Percentiles rank a stretch among this genome's conserved stretches.
Conservation (phyloP, 2,797 vertebrate species). For the Premnoplex brunnescens region DNA sequence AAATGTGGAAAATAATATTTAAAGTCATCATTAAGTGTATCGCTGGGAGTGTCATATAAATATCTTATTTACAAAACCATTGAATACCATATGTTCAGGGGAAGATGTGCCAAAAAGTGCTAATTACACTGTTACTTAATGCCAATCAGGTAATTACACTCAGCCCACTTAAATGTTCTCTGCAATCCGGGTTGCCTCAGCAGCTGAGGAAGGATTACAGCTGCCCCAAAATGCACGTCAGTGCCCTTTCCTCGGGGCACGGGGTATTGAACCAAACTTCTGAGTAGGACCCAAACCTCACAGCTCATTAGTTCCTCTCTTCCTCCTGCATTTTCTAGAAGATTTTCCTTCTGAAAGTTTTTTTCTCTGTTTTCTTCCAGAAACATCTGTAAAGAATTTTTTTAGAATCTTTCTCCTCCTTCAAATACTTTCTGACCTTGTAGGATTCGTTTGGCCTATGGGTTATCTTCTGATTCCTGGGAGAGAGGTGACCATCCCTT, state of each 20-base stretch:
- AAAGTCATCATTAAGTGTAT: background rate
- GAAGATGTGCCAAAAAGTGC: slow-evolving; percentile 23
- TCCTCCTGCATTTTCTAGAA: background rate
- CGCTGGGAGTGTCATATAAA: slow-evolving; percentile 42
- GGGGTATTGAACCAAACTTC: background rate
- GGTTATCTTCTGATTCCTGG: background rate
- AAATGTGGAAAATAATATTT: slow-evolving; percentile 13
- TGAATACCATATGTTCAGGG: background rate
- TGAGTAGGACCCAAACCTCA: background rate
- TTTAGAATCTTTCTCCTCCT: background rate
- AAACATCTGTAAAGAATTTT: background rate
- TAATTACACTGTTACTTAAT: slow-evolving; percentile 45
- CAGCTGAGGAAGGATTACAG: background rate
- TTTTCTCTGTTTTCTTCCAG: background rate
- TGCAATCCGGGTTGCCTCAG: slow-evolving; percentile 21
- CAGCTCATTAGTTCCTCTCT: background rate
- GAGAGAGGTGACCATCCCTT: background rate
- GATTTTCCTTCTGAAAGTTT: background rate
- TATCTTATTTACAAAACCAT: slow-evolving; percentile 47
- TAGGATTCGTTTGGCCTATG: background rate
- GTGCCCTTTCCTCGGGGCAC: background rate
- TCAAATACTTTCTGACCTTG: background rate
- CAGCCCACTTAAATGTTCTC: slow-evolving; percentile 14
- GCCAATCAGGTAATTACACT: slow-evolving; percentile 25
- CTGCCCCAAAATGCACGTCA: background rate